Conservation (phyloP, 1,140 invertebrate species). For the Cotesia vestalis region DNA sequence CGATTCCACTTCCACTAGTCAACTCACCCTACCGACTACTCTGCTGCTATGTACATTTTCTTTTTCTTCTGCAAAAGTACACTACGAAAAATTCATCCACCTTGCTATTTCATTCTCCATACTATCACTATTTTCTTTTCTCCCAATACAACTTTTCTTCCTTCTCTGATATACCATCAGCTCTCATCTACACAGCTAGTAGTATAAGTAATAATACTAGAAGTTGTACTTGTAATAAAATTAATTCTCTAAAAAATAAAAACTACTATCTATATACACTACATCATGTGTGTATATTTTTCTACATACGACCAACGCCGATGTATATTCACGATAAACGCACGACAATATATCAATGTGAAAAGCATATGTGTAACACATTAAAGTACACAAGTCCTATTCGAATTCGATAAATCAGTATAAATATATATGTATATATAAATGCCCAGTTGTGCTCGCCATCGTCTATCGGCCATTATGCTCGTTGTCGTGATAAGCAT, state of each 20-base stretch:
- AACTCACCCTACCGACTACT: too few species aligned
- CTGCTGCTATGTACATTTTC: not conserved
- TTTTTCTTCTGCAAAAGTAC: constrained; percentile 10
- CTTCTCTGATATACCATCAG: not conserved
- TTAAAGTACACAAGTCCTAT: constrained; percentile 23
- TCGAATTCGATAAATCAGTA: constrained; percentile 43
- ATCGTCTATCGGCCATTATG: constrained; percentile 43
- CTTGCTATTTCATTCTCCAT: constrained; percentile 3
- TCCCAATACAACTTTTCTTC: not conserved
- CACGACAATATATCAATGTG: constrained; percentile 18
- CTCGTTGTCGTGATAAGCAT: constrained; percentile 45
- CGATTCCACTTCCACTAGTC: constrained; percentile 11
- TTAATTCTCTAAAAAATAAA: not conserved
- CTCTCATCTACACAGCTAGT: not conserved
- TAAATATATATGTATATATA: constrained; percentile 24
- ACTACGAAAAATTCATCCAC: constrained; percentile 23
- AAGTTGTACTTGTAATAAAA: not conserved
- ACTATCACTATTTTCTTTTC: not conserved
- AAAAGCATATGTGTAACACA: constrained; percentile 18
- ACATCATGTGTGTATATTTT: too few species aligned
- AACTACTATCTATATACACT: too few species aligned
- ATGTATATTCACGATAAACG: constrained; percentile 17
- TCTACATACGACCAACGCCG: too few species aligned
- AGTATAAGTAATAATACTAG: not conserved
- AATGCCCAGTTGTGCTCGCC: not conserved